A percentile compares a stretch with the other conserved stretches of the same genome.
phyloP scores from a whole-genome alignment of 2,888 invertebrate species.

The Teleiodes luculella region DNA sequence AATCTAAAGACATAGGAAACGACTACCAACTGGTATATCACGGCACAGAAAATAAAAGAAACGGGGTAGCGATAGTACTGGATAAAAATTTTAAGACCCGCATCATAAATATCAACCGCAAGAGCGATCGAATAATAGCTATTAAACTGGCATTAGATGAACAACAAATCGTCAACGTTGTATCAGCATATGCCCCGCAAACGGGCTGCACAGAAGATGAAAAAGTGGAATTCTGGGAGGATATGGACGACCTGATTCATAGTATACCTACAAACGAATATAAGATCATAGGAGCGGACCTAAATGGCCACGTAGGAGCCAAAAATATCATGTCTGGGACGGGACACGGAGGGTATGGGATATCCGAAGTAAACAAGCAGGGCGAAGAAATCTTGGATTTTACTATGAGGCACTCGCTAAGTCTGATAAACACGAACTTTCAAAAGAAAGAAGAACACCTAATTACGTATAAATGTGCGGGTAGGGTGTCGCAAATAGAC shows the following conservation, averaged over 20 bases:
- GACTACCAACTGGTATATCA: constrained; percentile 17
- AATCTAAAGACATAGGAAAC: constrained; percentile 20
- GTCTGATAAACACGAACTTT: too few species aligned
- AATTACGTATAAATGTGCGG: too few species aligned
- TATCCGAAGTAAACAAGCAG: too few species aligned
- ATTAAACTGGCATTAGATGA: constrained; percentile 1
- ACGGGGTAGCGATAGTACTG: not conserved
- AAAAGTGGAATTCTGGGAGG: constrained; percentile 2
- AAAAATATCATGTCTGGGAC: not conserved
- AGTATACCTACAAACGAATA: not conserved
- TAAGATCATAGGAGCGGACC: not conserved
- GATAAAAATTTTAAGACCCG: not conserved
- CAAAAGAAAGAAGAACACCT: too few species aligned
- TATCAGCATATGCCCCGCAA: constrained; percentile 11
- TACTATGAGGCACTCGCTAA: too few species aligned
- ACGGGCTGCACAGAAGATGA: not conserved
- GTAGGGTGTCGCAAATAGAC: not conserved
- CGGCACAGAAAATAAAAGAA: not conserved
- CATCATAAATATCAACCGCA: not conserved
- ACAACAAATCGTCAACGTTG: constrained; percentile 2
- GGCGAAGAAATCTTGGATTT: not conserved
- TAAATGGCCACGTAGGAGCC: not conserved
- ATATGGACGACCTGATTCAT: not conserved
- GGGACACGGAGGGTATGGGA: not conserved
- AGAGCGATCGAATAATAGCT: not conserved